A percentile compares a stretch with the other conserved stretches of the same genome.
Conservation (phyloP, 1,140 invertebrate species). For the Bombus consobrinus region DNA sequence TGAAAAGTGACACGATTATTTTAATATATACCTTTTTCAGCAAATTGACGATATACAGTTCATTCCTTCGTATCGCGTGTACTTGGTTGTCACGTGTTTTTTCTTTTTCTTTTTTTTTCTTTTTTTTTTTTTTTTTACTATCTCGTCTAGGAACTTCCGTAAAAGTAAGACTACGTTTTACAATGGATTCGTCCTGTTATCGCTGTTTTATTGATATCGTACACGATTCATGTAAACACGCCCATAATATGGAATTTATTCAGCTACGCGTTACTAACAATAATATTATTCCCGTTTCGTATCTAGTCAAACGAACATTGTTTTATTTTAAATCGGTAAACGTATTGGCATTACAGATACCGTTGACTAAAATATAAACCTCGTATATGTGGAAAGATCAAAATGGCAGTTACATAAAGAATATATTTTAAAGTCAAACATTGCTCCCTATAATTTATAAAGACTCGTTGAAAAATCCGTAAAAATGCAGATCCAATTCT, state of each 20-base stretch:
- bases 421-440: not conserved
- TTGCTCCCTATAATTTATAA: not conserved
- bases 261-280: constrained; percentile 2
- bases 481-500: no score
- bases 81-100: not conserved
- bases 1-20: not conserved
- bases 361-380: not conserved
- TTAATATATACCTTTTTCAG: no score
- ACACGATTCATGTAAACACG: constrained; percentile 3
- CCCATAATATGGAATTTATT: constrained; percentile 6
- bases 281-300: not conserved
- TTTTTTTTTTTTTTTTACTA: not conserved
- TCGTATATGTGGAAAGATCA: not conserved
- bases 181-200: not conserved
- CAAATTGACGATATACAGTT: not conserved
- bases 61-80: not conserved
- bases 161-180: not conserved
- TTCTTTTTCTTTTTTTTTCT: not conserved
- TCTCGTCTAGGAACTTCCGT: not conserved
- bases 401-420: not conserved
- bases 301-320: constrained; percentile 7
- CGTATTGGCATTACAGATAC: not conserved
- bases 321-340: constrained; percentile 5
- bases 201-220: constrained; percentile 4
- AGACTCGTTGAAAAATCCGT: no score